A percentile compares a stretch with the other conserved stretches of the same genome.
Conservation (phyloP, 2,888 invertebrate species). For the Strigamia maritima region DNA sequence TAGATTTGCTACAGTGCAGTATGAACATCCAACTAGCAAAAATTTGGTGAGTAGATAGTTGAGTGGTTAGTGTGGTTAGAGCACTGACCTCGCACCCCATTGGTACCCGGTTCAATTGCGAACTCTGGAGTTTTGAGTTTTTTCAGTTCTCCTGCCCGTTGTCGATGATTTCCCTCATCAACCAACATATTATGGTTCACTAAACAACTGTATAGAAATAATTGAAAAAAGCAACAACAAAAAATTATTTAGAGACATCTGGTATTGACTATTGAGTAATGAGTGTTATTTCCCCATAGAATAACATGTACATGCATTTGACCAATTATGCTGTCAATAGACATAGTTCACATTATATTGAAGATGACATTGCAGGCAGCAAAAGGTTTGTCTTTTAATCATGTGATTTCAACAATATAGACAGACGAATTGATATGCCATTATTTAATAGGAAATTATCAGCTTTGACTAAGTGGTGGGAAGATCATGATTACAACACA, state of each 20-base stretch:
- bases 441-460: constrained; percentile 51
- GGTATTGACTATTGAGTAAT: too few species aligned
- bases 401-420: background rate
- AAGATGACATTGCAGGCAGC: constrained; percentile 81
- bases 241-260: too few species aligned
- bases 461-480: constrained; percentile 72
- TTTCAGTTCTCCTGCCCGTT: too few species aligned
- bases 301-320: constrained; percentile 88
- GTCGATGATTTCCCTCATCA: too few species aligned
- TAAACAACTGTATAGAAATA: too few species aligned
- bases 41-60: constrained; percentile 60
- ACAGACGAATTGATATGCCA: background rate
- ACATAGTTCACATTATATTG: constrained; percentile 77
- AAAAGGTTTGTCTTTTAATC: constrained; percentile 79
- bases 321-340: constrained; percentile 93
- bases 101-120: too few species aligned
- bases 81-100: too few species aligned
- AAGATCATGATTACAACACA: constrained; percentile 68
- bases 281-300: background rate
- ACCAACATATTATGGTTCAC: too few species aligned
- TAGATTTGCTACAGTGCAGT: constrained; percentile 82
- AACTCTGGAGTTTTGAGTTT: too few species aligned
- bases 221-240: too few species aligned
- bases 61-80: background rate
- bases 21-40: constrained; percentile 74